Base-by-base conservation (phyloP, 35 echinoderm and acorn worm species). In the Holothuria glaberrima region DNA sequence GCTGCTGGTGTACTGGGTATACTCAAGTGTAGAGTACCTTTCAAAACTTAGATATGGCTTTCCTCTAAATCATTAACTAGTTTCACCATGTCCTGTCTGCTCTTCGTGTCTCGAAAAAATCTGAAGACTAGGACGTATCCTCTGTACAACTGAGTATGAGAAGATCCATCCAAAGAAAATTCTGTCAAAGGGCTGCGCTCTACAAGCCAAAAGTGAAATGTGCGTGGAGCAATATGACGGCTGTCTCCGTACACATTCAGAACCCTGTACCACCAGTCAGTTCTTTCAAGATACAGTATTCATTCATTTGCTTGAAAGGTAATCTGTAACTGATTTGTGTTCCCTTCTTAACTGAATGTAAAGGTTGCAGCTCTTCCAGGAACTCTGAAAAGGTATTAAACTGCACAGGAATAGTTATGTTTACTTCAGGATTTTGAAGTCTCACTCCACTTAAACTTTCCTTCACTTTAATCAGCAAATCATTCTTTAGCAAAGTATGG, bases 191-290 rank as follows among this genome's bases (percentile, higher is more conserved):
- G n/a, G n/a, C n/a, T n/a, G n/a, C n/a, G n/a, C n/a, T n/a, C n/a
- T n/a, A n/a, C n/a, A n/a, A n/a, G n/a, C 25, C 25, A 75, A 75
- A 75, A 33, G 4, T 75, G 71, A 75, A 75, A 75, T 33, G 71
- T 75, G 4, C 29, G 6, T 25, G 4, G 35, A 36, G 29, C 9
- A 21, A 75, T 75, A 30, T 75, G 35, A 20, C 27, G 9, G 33
- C 3, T 5, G 33, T 75, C 71, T 30, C 71, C 71, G 29, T 4
- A 19, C 26, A 10, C 20, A 20, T 75, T 75, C 19, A 30, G 20
- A 33, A 75, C 20, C 3, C 35, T 3, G 35, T 5, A 75, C 71
- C n/a, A n/a, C n/a, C n/a, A n/a, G n/a, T n/a, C n/a, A n/a, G n/a
- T n/a, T n/a, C n/a, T n/a, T n/a, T n/a, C n/a, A n/a, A n/a, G n/a